Conservation (phyloP, 2,113 vertebrate species). For the Echinops telfairi region DNA sequence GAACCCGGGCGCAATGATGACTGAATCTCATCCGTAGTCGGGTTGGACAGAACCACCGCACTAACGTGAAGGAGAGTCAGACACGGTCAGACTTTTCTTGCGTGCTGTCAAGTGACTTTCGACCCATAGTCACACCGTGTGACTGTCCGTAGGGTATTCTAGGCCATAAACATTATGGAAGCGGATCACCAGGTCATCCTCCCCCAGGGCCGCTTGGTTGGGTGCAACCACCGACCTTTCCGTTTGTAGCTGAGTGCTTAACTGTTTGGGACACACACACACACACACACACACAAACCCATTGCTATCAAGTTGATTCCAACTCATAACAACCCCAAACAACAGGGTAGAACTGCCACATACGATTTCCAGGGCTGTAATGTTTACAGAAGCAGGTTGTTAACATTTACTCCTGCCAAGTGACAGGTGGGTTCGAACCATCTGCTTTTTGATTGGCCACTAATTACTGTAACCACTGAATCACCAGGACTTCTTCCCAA, state of each 20-base stretch:
- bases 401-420: neutral
- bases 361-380: neutral
- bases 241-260: too few species aligned
- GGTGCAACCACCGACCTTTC: too few species aligned
- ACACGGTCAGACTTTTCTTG: neutral
- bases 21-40: neutral
- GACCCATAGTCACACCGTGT: too few species aligned
- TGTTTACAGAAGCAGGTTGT: neutral
- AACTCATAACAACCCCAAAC: neutral
- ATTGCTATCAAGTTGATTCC: neutral
- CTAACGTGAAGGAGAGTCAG: neutral
- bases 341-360: neutral
- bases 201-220: too few species aligned
- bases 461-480: neutral
- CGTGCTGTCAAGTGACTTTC: too few species aligned
- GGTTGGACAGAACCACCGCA: neutral
- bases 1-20: neutral
- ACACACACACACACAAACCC: neutral
- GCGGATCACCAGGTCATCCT: too few species aligned
- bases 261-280: too few species aligned
- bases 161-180: too few species aligned
- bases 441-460: neutral
- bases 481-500: neutral
- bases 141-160: too few species aligned
- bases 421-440: neutral